Base-by-base conservation (phyloP, 2,113 vertebrate genomes). In the Spea bombifrons region DNA sequence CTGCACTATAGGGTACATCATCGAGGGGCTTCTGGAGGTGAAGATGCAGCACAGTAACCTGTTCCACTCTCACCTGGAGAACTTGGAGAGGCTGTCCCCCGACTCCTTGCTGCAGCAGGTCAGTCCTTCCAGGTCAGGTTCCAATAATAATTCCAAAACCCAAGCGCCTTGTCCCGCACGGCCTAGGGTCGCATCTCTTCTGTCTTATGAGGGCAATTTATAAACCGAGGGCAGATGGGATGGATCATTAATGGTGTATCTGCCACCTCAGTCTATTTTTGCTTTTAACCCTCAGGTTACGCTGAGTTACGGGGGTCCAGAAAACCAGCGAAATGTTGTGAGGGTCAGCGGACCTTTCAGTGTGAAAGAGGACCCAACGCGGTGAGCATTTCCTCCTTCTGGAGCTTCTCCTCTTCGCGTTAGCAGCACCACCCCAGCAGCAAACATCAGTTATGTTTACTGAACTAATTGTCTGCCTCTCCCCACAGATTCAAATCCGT, bases 51-150 rank as follows among this genome's bases (percentile, higher is more conserved):
- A 93, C 84, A 96, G 94, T 7, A 80, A 88, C 0, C 90, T 98
- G 48, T 98, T 98, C 85, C 97, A 99, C 83, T 99, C 97, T 1
- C 97, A 98, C 85, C 91, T 99, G 89, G 97, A 98, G 85, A 97
- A 96, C 66, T 90, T 98, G 15, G 94, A 93, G 88, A 91, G 92
- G 48, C 90, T 99, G 16, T 93, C 91, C 0, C 82, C 88, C 0
- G 88, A 90, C 45, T 80, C 86, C 0, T 83, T 97, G 49, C 90
- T 94, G 30, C 86, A 88, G 69, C 97, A 99, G 95, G 96, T 98
- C 73, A 82, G 86, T 67, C 3, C 13, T 7, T 12, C 30, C 30
- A 30, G 30, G 30, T 30, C 30, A 2, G 30, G 30, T 30, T 30
- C 30, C 30, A 30, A 30, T 30, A 30, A 30, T 30, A 30, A 30